These are phyloP conservation scores for Andrena flavipes DNA, from an alignment of 2,888 invertebrate species.

Conservation along the genomic window DNA sequence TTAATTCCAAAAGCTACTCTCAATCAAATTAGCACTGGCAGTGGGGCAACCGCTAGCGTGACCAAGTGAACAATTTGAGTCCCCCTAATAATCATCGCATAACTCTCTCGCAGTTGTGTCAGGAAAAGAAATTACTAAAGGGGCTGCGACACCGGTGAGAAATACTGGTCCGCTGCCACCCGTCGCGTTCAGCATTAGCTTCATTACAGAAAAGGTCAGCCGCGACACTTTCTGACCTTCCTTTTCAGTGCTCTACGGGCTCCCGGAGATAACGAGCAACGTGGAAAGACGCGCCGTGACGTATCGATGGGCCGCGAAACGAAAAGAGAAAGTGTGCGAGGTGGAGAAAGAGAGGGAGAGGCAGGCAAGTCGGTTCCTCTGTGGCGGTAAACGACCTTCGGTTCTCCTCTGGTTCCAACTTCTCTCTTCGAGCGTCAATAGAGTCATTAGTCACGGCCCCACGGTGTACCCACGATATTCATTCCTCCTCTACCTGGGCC, in stretches of 20 bases:
- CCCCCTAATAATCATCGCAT: slow-evolving; percentile 41
- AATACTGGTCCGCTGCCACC: slow-evolving; percentile 47
- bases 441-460: slow-evolving; percentile 81
- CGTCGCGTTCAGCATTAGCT: slow-evolving; percentile 63
- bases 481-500: slow-evolving; percentile 70
- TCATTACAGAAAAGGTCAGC: slow-evolving; percentile 62
- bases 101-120: background rate
- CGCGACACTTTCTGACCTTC: slow-evolving; percentile 66
- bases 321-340: background rate
- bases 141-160: slow-evolving; percentile 39
- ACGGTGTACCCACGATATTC: slow-evolving; percentile 76
- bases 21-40: too few species aligned
- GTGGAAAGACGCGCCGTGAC: slow-evolving; percentile 25
- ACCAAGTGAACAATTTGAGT: too few species aligned
- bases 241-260: slow-evolving; percentile 41
- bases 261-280: slow-evolving; percentile 60
- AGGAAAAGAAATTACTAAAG: slow-evolving; percentile 15
- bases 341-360: slow-evolving; percentile 15
- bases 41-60: too few species aligned
- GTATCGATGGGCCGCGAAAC: slow-evolving; percentile 19
- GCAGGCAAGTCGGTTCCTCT: slow-evolving; percentile 59
- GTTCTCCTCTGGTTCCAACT: slow-evolving; percentile 67
- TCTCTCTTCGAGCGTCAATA: slow-evolving; percentile 76
- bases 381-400: slow-evolving; percentile 75
- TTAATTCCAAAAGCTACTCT: background rate